A percentile compares a stretch with the other conserved stretches of the same genome.
phyloP scores from a whole-genome alignment of 2,797 vertebrate genomes.

The Crenichthys baileyi region DNA sequence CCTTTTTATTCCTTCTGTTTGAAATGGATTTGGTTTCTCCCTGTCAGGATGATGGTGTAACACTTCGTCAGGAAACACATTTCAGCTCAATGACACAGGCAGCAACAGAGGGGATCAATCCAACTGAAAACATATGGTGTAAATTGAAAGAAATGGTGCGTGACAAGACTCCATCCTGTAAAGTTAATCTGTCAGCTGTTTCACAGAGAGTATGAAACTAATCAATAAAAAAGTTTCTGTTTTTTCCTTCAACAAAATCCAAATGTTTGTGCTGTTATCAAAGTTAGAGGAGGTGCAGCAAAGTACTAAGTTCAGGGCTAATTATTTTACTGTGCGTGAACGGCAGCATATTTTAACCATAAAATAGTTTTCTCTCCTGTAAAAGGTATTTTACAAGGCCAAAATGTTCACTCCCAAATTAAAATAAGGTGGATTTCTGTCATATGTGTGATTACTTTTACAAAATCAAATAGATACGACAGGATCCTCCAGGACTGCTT shows the following conservation, averaged over 20 bases:
- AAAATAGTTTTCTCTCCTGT: too few relatives aligned
- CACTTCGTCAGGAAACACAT: background rate
- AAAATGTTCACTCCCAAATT: background rate
- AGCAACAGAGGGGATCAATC: background rate
- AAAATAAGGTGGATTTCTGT: background rate
- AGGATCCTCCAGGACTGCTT: background rate
- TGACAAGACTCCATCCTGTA: background rate
- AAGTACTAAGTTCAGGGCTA: too few relatives aligned
- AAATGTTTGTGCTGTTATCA: too few relatives aligned
- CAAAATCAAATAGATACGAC: background rate
- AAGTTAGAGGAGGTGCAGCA: too few relatives aligned
- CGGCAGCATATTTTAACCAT: too few relatives aligned
- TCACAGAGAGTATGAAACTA: too few relatives aligned
- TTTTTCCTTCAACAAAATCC: too few relatives aligned
- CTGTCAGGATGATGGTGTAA: background rate
- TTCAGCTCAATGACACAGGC: background rate
- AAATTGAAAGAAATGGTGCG: conserved; percentile 2
- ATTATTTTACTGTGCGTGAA: too few relatives aligned
- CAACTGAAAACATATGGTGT: background rate
- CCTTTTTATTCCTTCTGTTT: background rate
- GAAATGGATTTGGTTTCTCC: background rate
- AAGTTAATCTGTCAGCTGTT: background rate
- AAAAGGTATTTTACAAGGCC: background rate
- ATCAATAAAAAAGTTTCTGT: too few relatives aligned
- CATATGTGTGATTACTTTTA: background rate